Conservation (phyloP, 2,113 vertebrate species). For the Nothobranchius kuhntae region DNA sequence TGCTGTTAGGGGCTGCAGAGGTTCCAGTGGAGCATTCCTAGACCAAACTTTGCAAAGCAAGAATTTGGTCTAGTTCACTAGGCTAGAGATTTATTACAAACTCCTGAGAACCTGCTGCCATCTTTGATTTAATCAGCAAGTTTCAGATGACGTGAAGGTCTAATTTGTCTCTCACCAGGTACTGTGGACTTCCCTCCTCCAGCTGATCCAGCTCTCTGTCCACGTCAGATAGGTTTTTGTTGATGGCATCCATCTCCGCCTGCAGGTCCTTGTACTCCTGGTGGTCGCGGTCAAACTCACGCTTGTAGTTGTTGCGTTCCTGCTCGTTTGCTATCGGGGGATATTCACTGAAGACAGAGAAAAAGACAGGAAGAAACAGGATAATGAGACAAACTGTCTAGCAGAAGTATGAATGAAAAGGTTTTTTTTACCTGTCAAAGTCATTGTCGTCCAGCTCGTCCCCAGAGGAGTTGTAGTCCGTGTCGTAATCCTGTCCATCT, state of each 20-base stretch:
- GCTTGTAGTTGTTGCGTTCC: constrained; percentile 79
- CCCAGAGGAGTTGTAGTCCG: constrained; percentile 86
- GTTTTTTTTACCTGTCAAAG: constrained; percentile 75
- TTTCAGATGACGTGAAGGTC: neutral
- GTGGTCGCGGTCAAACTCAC: constrained; percentile 81
- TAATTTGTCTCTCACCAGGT: constrained; percentile 73
- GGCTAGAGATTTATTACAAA: too few species aligned
- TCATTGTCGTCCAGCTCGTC: constrained; percentile 89
- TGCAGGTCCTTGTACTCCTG: constrained; percentile 84
- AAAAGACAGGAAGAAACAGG: too few species aligned
- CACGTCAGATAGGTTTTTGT: constrained; percentile 76
- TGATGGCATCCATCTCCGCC: constrained; percentile 82
- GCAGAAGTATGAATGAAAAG: too few species aligned
- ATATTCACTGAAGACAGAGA: neutral
- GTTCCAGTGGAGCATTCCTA: too few species aligned
- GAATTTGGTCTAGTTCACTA: too few species aligned
- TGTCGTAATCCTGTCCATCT: constrained; percentile 80
- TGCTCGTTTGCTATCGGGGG: constrained; percentile 65
- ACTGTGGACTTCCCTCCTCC: constrained; percentile 80
- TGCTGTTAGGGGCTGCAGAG: too few species aligned
- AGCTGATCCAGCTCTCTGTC: constrained; percentile 82
- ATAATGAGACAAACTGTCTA: too few species aligned
- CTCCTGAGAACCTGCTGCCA: too few species aligned
- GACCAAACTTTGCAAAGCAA: too few species aligned
- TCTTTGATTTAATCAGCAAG: neutral